Base-by-base conservation (phyloP, 2,113 vertebrate species). In the Tichodroma muraria region DNA sequence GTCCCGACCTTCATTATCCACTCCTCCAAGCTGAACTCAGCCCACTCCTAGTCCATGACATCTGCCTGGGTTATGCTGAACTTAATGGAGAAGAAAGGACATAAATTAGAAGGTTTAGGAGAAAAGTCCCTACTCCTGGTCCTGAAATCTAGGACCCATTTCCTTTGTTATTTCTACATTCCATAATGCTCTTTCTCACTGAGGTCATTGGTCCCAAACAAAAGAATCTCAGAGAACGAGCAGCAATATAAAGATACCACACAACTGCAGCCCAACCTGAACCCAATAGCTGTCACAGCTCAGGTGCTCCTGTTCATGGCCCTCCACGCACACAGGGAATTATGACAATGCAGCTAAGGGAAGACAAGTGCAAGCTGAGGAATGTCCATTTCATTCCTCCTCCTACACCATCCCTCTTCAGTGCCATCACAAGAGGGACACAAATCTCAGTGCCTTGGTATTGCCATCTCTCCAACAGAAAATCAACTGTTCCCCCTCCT, bases 401-500 rank as follows among this genome's bases (percentile, higher is more conserved):
- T 87, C 40, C 30, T 64, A 19, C 52, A 59, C 59, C 63, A 44
- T 12, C 50, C 33, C 63, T 76, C 69, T 92, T 86, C 4, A 4
- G 23, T 4, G 3, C 49, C 63, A 83, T 37, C 60, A 25, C 52
- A 73, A 88, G 71, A 56, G 56, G 69, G 45, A 94, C n/a, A 54
- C 71, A 90, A 56, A 80, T 70, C 75, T 85, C 71, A 83, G 93
- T 91, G 93, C 90, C 88, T 91, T 86, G 56, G 76, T 83, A 77
- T 59, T 38, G 69, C 35, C 54, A 27, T 33, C 59, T 81, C 65
- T 71, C 11, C 70, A 54, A 85, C 0, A 6, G 52, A 15, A 89
- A 85, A 89, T 47, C 35, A 89, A 8, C 35, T 40, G 4, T 18
- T 91, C 64, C 37, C 25, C 31, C 40, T 66, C 57, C 60, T 71